These are phyloP conservation scores for Cuniculus paca DNA, from an alignment of 2,797 vertebrate species.

Conservation along the genomic window DNA sequence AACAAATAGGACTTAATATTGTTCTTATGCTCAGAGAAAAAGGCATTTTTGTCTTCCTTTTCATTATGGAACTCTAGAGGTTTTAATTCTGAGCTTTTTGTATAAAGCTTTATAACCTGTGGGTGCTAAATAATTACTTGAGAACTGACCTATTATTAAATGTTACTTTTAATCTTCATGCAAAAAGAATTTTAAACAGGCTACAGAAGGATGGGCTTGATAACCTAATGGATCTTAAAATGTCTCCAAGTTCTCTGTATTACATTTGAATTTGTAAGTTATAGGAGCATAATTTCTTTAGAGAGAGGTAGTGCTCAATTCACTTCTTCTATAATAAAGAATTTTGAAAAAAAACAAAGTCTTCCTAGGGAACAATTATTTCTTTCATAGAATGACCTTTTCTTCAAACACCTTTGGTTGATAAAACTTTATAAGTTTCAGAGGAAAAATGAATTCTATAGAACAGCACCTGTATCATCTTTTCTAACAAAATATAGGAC, in stretches of 20 bases:
- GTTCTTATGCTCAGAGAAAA: not conserved
- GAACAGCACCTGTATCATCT: not conserved
- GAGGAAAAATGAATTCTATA: slow-evolving; percentile 41
- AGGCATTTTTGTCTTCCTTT: slow-evolving; percentile 45
- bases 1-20: slow-evolving; percentile 41
- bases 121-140: slow-evolving; percentile 78
- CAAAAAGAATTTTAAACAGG: slow-evolving; percentile 67
- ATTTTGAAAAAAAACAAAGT: not conserved
- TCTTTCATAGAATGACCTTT: slow-evolving; percentile 73
- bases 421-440: slow-evolving; percentile 65
- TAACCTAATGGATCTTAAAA: slow-evolving; percentile 75
- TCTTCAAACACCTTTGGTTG: slow-evolving; percentile 49
- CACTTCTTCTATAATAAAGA: slow-evolving; percentile 62
- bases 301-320: slow-evolving; percentile 41
- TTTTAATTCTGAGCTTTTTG: slow-evolving; percentile 71
- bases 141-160: slow-evolving; percentile 79
- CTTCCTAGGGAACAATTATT: slow-evolving; percentile 65
- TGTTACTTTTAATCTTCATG: slow-evolving; percentile 81
- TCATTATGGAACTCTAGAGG: slow-evolving; percentile 44
- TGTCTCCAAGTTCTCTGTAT: slow-evolving; percentile 22
- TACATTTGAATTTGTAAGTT: slow-evolving; percentile 66
- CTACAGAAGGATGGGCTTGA: slow-evolving; percentile 58
- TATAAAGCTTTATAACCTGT: slow-evolving; percentile 20
- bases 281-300: slow-evolving; percentile 68
- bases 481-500: slow-evolving; percentile 60